Evolutionary conservation across 2,797 vertebrate species (phyloP), one percentile per base, ranked within the genome.

Genomic region (Ctenochaetus hawaiiensis): DNA sequence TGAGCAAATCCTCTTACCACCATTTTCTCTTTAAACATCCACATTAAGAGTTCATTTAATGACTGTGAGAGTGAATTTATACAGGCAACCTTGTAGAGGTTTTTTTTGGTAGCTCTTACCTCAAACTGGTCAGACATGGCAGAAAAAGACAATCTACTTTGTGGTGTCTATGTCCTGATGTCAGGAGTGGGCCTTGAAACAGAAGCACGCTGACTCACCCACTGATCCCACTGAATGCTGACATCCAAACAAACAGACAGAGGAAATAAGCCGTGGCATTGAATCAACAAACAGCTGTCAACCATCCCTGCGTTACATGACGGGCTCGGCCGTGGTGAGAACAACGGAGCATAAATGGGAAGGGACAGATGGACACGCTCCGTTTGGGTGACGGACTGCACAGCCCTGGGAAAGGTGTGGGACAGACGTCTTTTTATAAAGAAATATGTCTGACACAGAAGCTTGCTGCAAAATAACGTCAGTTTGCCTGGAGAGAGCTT

Each of bases 241-340:
- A 91, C 91, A 89, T 91, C 92, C 84, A 89, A 93, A 93, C 92
- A 92, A 93, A 91, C 87, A 88, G 90, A 89, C 89, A 81, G 89
- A 89, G 90, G 91, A 94, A 94, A 94, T 90, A 92, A 91, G 88
- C 89, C 77, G 65, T 87, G 90, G 89, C 88, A 80, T 69, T 54
- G 87, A 88, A 89, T 93, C 91, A 89, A 85, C 88, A 90, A 93
- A 89, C 89, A 92, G 88, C 92, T 93, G 92, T 94, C 93, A 93
- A 80, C 86, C 77, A 75, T 90, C 86, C 71, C 80, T 22, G 71
- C 63, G 72, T 77, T 85, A 80, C 89, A 77, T 77, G 88, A 91
- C 64, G 81, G 84, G 78, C 80, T 75, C 62, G 56, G 82, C 72
- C 67, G 44, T 23, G 78, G 72, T 62, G 79, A 79, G 81, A 87